phyloP scores from a whole-genome alignment of 2,797 vertebrate species.

The Sebastes variabilis region DNA sequence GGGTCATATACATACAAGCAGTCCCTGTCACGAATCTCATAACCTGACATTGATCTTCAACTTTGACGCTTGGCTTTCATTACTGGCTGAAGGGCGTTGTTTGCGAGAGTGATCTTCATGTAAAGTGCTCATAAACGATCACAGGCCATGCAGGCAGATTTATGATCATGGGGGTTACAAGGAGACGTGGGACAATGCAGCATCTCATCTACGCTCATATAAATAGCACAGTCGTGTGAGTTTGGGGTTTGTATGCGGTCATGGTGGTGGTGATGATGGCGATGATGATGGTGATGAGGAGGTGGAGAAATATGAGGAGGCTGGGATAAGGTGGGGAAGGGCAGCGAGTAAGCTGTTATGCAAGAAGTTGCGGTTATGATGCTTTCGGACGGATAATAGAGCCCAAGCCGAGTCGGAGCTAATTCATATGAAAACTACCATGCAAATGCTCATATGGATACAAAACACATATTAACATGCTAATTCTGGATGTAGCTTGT shows the following conservation, averaged over 20 bases:
- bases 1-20: constrained; percentile 38
- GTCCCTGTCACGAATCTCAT: constrained; percentile 37
- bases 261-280: neutral
- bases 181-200: constrained; percentile 67
- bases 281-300: constrained; percentile 17
- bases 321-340: constrained; percentile 1
- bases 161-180: constrained; percentile 67
- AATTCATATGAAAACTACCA: constrained; percentile 46
- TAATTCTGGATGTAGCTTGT: constrained; percentile 56
- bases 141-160: constrained; percentile 70
- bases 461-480: constrained; percentile 60
- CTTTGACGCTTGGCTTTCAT: constrained; percentile 71
- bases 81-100: constrained; percentile 76
- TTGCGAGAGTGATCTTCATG: constrained; percentile 77
- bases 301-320: constrained; percentile 17
- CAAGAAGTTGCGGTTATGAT: constrained; percentile 16
- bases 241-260: constrained; percentile 47
- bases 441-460: constrained; percentile 49
- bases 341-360: neutral
- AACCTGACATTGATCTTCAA: constrained; percentile 71
- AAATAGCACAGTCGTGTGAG: constrained; percentile 34
- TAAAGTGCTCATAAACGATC: constrained; percentile 78
- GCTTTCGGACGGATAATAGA: constrained; percentile 19
- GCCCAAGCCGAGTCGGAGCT: neutral
- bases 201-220: constrained; percentile 51